Base-by-base conservation (phyloP, 2,113 vertebrate genomes). In the Epinephelus cyanopodus region DNA sequence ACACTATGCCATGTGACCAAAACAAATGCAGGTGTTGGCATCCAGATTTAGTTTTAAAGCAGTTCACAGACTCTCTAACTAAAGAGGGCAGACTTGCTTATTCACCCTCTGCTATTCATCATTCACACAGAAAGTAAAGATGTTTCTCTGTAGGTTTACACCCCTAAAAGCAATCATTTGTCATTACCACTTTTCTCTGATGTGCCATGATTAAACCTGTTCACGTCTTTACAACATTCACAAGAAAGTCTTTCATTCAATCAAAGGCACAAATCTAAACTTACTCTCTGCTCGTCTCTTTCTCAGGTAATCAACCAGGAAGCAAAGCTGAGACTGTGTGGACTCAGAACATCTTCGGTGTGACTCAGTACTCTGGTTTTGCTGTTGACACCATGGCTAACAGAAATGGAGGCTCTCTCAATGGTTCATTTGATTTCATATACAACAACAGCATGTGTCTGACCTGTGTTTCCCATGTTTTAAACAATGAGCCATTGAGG, bases 71-170 rank as follows among this genome's bases (percentile, higher is more conserved):
- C n/a, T 37, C 33, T 37, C 33, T 50, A 18, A 50, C 8, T 4
- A 68, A 10, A 33, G 48, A 33, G 27, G 25, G 17, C 74, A 54
- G 21, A 67, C 54, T 37, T 37, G 23, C 27, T 56, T 27, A 12
- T 62, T 66, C 14, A 60, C 66, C 65, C 56, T 76, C 50, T 56
- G 54, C 70, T 57, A 65, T 53, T 75, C 53, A 66, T 23, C 65
- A 27, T 52, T 57, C 37, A 70, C 52, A 57, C n/a, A 2, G 19
- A 81, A 56, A 72, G 56, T 47, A 75, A 71, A 65, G 27, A 19
- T 52, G 65, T 27, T 66, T 21, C 25, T 2, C 19, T 21, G 23
- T 17, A 53, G 48, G 15, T 23, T 74, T 14, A 62, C 18, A n/a
- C 19, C 15, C 2, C 27, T 17, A 23, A 57, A 71, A 42, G 53